These are phyloP conservation scores for Cnemophilus loriae DNA, from an alignment of 2,113 vertebrate genomes.

Conservation along the genomic window DNA sequence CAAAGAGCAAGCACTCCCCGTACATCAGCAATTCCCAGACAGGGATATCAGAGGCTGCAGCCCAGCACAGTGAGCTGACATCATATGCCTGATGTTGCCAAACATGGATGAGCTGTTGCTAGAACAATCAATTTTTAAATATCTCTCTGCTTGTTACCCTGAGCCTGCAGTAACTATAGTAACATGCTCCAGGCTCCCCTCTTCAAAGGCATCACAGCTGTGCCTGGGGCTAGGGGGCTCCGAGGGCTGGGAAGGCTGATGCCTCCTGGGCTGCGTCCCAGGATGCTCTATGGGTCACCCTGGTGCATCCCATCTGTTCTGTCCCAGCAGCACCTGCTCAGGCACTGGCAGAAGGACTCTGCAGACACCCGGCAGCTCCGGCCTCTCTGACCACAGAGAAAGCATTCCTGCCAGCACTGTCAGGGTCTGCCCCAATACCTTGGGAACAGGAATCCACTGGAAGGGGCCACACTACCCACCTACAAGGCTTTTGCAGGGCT, in stretches of 20 bases:
- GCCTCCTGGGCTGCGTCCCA: neutral
- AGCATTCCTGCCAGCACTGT: neutral
- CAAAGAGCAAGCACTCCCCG: neutral
- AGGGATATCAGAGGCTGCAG: neutral
- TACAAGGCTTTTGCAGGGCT: neutral
- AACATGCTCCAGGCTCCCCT: slow-evolving; percentile 43
- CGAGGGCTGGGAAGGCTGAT: rapidly evolving
- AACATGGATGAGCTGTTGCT: slow-evolving; percentile 19
- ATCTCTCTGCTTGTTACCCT: slow-evolving; percentile 15
- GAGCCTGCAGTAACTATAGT: slow-evolving; percentile 65
- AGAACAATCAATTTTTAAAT: slow-evolving; percentile 53
- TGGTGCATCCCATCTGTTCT: neutral
- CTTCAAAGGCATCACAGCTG: neutral
- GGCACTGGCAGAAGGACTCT: neutral
- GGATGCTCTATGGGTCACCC: neutral
- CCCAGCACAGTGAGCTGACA: neutral
- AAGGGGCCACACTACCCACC: neutral
- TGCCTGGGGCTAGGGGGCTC: neutral
- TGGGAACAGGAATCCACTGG: neutral
- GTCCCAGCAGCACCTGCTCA: rapidly evolving
- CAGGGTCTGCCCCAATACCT: neutral
- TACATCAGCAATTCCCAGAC: neutral
- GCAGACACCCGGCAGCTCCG: neutral
- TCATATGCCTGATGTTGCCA: slow-evolving; percentile 27
- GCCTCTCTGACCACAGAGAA: neutral